Evolutionary conservation across 2,888 invertebrate species (phyloP).

Genomic region (Chymomyza caudatula): DNA sequence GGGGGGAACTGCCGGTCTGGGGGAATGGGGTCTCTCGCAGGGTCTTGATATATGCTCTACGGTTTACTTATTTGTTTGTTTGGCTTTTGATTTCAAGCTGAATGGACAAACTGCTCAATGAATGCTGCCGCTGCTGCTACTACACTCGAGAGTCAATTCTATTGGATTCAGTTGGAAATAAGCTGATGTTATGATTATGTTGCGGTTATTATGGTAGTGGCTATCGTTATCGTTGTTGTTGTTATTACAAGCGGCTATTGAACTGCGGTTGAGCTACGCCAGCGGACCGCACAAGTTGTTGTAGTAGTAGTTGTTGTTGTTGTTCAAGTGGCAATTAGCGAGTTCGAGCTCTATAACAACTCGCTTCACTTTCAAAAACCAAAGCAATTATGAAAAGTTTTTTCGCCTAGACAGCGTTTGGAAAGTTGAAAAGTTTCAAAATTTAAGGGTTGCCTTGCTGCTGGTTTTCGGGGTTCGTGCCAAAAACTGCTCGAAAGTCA

Average conservation of each 20-base stretch:
- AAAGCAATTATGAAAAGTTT: constrained; percentile 2
- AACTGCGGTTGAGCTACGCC: constrained; percentile 27
- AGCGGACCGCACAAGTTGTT: constrained; percentile 41
- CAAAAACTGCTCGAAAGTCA: too few species aligned
- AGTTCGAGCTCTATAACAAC: not conserved
- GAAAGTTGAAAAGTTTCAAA: not conserved
- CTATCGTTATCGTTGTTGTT: constrained; percentile 13
- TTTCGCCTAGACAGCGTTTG: not conserved
- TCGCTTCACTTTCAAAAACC: constrained; percentile 1
- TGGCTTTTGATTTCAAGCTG: constrained; percentile 2
- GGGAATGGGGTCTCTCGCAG: not conserved
- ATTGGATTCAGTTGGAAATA: not conserved
- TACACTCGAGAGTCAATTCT: constrained; percentile 15
- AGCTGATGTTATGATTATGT: constrained; percentile 29
- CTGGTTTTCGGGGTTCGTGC: too few species aligned
- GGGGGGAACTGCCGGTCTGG: not conserved
- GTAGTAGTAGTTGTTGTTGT: not conserved
- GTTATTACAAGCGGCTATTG: constrained; percentile 44
- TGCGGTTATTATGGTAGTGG: constrained; percentile 15
- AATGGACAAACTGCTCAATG: constrained; percentile 1
- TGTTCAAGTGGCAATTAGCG: constrained; percentile 60
- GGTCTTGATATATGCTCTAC: not conserved
- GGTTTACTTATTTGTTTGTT: not conserved
- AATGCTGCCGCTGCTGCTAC: not conserved
- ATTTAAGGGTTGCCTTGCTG: not conserved